phyloP scores from a whole-genome alignment of 2,113 vertebrate genomes.

The Delphinus delphis region DNA sequence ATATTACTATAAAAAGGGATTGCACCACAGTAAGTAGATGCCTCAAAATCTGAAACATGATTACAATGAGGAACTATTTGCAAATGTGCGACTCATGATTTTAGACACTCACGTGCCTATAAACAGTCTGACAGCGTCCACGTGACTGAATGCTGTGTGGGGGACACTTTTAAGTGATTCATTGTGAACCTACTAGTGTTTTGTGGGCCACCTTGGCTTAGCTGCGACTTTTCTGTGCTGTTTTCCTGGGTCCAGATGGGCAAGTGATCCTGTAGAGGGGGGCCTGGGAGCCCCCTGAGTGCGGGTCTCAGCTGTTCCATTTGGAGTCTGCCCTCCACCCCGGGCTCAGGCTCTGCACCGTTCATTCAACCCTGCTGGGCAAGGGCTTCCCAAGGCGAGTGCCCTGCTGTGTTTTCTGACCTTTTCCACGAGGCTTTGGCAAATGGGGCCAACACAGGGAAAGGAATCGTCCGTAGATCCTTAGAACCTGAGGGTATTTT shows the following conservation, averaged over 20 bases:
- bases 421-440: background rate
- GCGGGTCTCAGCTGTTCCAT: background rate
- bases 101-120: background rate
- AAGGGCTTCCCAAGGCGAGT: background rate
- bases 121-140: background rate
- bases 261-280: background rate
- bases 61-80: slow-evolving; percentile 3
- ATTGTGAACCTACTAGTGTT: background rate
- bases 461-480: background rate
- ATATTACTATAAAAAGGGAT: background rate
- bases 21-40: background rate
- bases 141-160: background rate
- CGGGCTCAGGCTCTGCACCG: background rate
- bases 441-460: background rate
- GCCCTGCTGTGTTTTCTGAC: background rate
- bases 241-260: background rate
- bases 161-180: background rate
- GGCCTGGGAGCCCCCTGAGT: fast-evolving
- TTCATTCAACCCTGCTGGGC: background rate
- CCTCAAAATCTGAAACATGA: slow-evolving; percentile 15
- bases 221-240: background rate
- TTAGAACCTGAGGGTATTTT: background rate
- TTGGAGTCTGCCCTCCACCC: background rate
- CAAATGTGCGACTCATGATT: background rate
- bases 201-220: background rate